These are phyloP conservation scores for Myiotriccus ornatus DNA, from an alignment of 2,797 vertebrate genomes.

Conservation along the genomic window DNA sequence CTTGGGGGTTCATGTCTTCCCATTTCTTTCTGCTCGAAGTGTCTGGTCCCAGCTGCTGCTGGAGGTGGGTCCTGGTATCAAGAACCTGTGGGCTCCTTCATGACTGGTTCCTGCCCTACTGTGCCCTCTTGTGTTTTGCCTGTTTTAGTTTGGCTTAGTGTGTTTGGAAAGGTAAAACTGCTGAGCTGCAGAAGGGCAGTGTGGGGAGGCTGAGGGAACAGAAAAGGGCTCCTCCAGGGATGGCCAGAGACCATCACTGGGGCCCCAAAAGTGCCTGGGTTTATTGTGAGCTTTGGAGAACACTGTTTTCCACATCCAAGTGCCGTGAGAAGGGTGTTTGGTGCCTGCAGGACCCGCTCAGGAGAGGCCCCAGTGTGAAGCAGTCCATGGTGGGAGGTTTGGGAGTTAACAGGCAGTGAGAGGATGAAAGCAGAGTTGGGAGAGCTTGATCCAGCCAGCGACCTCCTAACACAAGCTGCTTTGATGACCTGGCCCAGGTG, in stretches of 20 bases:
- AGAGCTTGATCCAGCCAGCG: neutral
- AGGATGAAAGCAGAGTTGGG: constrained; percentile 1
- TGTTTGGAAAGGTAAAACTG: neutral
- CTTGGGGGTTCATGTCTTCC: neutral
- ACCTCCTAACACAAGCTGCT: constrained; percentile 44
- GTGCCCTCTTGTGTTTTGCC: neutral
- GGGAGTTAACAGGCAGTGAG: constrained; percentile 43
- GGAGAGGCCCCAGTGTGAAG: neutral
- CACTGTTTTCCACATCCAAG: too few relatives aligned
- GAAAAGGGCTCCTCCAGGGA: neutral
- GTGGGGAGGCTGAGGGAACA: neutral
- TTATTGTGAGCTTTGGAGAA: neutral
- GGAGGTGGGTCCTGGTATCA: neutral
- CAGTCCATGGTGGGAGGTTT: neutral
- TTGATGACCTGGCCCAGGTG: constrained; percentile 57
- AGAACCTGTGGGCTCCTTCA: neutral
- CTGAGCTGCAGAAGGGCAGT: neutral
- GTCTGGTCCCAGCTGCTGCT: neutral
- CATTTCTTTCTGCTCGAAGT: neutral
- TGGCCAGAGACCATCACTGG: accelerated
- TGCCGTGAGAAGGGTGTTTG: accelerated
- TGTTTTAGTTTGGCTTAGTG: neutral
- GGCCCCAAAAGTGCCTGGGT: neutral
- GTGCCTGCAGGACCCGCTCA: neutral
- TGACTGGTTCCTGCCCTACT: neutral